Evolutionary conservation across 2,113 vertebrate genomes (phyloP), one percentile per base, ranked within the genome.

Genomic region (Cheirogaleus medius): DNA sequence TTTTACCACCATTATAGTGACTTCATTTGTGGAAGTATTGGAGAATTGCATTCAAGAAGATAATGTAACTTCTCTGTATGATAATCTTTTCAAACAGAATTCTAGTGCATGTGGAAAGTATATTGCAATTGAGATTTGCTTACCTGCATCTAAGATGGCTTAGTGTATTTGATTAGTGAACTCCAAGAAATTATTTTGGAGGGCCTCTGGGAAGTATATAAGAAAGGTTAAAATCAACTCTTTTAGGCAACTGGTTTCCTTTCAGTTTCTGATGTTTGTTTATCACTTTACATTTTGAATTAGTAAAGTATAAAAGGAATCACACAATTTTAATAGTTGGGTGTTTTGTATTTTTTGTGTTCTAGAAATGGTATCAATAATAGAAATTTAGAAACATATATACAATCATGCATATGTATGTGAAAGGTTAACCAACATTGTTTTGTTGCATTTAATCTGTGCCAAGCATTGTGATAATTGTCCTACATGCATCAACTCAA

Each of bases 121-220:
- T 87, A 88, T 80, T 95, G 14, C 5, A 71, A 8, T 56, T 94
- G 23, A 95, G 82, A 58, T 91, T 81, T 93, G 52, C 49, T 92
- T 89, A 39, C 37, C 27, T 49, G 8, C 25, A n/a, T 95, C 29
- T 60, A 77, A 54, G 34, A 82, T 71, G 66, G 34, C 56, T 90
- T 78, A 54, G 37, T 94, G 94, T 47, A 58, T 78, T 87, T 90
- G 27, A 78, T 86, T 12, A 94, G 56, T 71, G 10, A 90, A 68
- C 12, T 37, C 21, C 6, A 90, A 56, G 69, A 94, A 95, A 68
- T 90, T 66, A 56, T 96, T 85, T 94, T 94, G 34, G 25, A 88
- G 1, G 63, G 27, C 32, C 6, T 54, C 60, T 94, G 47, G 2
- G 73, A 84, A 78, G 8, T 76, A 42, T 49, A 63, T 74, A 73